A percentile compares a stretch with the other conserved stretches of the same genome.
phyloP scores from a whole-genome alignment of 2,797 vertebrate genomes.

The Coccyzus lansbergi region DNA sequence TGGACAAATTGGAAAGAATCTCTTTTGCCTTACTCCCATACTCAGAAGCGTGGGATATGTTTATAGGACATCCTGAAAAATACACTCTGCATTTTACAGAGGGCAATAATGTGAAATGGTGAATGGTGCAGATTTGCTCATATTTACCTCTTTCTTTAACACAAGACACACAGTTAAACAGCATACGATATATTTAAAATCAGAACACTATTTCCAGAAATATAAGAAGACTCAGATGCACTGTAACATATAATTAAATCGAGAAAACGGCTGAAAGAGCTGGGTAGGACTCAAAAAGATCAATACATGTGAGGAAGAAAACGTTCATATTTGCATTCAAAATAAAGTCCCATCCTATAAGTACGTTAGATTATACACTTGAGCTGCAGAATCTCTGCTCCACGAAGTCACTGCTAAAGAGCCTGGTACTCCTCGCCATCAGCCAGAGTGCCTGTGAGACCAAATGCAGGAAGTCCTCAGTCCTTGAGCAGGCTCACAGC shows the following conservation, averaged over 20 bases:
- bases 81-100: not conserved
- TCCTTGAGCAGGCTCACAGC: not conserved
- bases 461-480: not conserved
- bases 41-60: not conserved
- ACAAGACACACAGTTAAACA: not conserved
- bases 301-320: conserved; percentile 25
- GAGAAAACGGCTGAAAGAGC: conserved; percentile 41
- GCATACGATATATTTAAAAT: conserved; percentile 14
- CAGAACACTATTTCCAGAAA: conserved; percentile 31
- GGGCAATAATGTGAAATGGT: not conserved
- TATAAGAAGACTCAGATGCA: conserved; percentile 16
- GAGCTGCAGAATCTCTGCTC: not conserved
- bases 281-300: conserved; percentile 1
- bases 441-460: not conserved
- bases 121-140: not conserved
- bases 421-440: accelerated
- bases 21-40: not conserved
- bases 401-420: not conserved
- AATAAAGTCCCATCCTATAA: not conserved
- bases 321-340: not conserved
- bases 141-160: conserved; percentile 6
- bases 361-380: not conserved
- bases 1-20: not conserved
- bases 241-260: conserved; percentile 30
- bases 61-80: conserved; percentile 9